Evolutionary conservation across 2,113 vertebrate genomes (phyloP), one percentile per base, ranked within the genome.

Genomic region (Seriola aureovittata): DNA sequence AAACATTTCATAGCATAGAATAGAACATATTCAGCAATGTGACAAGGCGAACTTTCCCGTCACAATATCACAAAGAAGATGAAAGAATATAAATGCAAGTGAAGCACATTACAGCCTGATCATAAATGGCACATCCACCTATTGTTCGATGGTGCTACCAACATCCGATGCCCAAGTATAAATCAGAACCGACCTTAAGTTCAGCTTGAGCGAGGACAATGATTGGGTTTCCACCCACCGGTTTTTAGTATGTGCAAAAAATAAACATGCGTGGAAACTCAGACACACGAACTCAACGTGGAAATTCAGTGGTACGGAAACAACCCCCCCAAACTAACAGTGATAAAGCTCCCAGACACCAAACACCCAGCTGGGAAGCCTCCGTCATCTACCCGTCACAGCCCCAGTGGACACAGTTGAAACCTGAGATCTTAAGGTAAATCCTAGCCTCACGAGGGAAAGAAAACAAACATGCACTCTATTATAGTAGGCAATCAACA

Each of bases 401-500:
- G 23, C 52, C 16, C 57, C n/a, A 16, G 70, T 38, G 46, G 63
- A 68, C 44, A 62, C 46, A 48, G 38, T 34, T 3, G 66, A 58
- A 64, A 71, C 48, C 38, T 74, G 55, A 74, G 63, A 25, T 17
- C 36, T 19, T 59, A n/a, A 40, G 60, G 48, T 82, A 66, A 78
- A 78, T 13, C 42, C 60, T 29, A 78, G 67, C 21, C 34, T 67
- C n/a, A 54, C 40, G 5, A 40, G 19, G 38, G 16, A 66, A 6
- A 66, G 34, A 58, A 67, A 52, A 83, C 40, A 57, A 58, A 66
- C 32, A 12, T 55, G 4, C 12, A 11, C 32, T 34, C 19, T 11
- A 62, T 21, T 71, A 40, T 8, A 19, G n/a, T 10, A 7, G 60
- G 17, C 11, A 59, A 46, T 23, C 64, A 46, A 46, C 29, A 38